Evolutionary conservation across 2,888 invertebrate genomes (phyloP).

Genomic region (Ophioninae sp.): DNA sequence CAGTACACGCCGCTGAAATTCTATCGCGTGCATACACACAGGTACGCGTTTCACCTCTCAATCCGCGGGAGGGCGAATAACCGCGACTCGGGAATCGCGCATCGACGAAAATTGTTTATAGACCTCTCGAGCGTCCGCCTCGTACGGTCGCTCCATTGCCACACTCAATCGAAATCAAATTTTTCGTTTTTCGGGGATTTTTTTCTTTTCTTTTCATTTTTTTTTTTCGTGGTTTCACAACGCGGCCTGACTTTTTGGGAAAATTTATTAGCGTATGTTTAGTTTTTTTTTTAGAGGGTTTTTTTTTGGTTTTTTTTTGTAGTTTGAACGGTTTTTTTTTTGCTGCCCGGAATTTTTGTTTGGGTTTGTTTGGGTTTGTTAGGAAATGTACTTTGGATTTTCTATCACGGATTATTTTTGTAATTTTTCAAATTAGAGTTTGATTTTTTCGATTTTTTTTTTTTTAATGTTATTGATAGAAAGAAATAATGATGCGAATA

Average conservation of each 20-base stretch:
- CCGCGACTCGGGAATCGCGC: conserved; percentile 50
- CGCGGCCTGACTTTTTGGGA: neutral
- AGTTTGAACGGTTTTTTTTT: too few species aligned
- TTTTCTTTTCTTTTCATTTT: too few species aligned
- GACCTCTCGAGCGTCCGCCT: conserved; percentile 27
- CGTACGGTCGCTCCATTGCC: conserved; percentile 30
- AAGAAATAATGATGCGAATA: too few species aligned
- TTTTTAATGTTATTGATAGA: too few species aligned
- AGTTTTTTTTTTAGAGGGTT: conserved; percentile 37
- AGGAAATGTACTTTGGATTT: too few species aligned
- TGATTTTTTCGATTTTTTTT: too few species aligned
- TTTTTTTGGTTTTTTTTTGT: neutral
- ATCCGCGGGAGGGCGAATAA: conserved; percentile 41
- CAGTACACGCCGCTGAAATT: conserved; percentile 40
- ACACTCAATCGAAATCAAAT: conserved; percentile 53
- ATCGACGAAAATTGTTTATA: conserved; percentile 59
- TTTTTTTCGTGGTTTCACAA: conserved; percentile 9
- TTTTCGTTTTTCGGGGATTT: conserved; percentile 31
- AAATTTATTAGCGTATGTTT: conserved; percentile 26
- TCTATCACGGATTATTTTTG: too few species aligned
- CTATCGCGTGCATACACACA: conserved; percentile 32
- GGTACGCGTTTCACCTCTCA: conserved; percentile 29
- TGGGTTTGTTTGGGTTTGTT: too few species aligned
- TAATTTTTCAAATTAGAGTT: too few species aligned
- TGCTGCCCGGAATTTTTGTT: too few species aligned